Conservation (phyloP, 64 coral and sea anemone species). For the Stichodactyla mertensii region DNA sequence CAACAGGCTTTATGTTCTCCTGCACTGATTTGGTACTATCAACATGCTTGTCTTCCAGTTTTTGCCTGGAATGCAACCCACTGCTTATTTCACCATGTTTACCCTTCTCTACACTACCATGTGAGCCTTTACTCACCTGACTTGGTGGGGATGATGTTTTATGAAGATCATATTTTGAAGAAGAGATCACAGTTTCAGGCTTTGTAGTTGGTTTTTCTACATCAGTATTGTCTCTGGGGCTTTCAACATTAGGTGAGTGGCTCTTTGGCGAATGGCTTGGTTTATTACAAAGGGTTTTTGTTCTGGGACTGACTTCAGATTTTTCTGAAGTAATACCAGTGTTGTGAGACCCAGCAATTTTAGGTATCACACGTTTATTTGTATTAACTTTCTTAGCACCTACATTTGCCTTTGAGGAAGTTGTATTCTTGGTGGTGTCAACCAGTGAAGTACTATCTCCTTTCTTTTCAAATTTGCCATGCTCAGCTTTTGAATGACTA, state of each 20-base stretch:
- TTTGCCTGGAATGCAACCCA: background rate
- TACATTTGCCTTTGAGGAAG: background rate
- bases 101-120: background rate
- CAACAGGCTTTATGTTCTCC: background rate
- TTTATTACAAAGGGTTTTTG: background rate
- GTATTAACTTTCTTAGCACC: background rate
- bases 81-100: background rate
- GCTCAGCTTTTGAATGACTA: background rate
- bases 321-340: background rate
- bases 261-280: background rate
- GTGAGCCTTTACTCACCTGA: background rate
- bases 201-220: background rate
- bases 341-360: background rate
- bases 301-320: background rate
- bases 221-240: background rate
- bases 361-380: background rate
- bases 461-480: slow-evolving; percentile 11
- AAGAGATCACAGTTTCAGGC: background rate
- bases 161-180: background rate
- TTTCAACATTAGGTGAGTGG: background rate
- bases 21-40: background rate
- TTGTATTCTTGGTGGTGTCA: background rate
- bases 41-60: slow-evolving; percentile 5
- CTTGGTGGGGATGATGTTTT: background rate
- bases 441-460: background rate